These are phyloP conservation scores for Plecturocebus donacophilus DNA, from an alignment of 2,113 vertebrate genomes.

Conservation along the genomic window DNA sequence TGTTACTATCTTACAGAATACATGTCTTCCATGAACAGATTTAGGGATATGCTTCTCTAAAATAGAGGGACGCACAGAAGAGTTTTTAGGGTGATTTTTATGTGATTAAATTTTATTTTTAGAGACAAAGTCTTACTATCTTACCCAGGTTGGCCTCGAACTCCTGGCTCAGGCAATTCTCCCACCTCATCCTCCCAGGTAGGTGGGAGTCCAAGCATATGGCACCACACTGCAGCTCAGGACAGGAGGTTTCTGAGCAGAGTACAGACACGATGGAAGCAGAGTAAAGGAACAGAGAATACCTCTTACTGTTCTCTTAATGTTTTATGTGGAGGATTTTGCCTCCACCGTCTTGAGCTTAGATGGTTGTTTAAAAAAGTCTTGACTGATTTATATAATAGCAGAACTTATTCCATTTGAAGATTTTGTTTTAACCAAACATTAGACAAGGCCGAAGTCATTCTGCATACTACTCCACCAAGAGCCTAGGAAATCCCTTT, in stretches of 20 bases:
- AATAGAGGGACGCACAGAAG: not conserved
- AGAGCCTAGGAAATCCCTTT: not conserved
- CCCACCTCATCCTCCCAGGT: not conserved
- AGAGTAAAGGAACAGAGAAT: not conserved
- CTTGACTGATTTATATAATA: not conserved
- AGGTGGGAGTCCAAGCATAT: not conserved
- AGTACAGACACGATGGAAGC: not conserved
- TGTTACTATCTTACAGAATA: not conserved
- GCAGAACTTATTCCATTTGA: not conserved
- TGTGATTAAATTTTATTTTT: not conserved
- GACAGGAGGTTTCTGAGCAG: not conserved
- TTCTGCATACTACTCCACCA: not conserved
- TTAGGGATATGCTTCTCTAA: not conserved
- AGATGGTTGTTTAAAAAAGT: not conserved
- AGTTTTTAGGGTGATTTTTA: not conserved
- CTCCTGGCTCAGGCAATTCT: not conserved
- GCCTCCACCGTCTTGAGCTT: not conserved
- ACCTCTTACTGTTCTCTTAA: not conserved
- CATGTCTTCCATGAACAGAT: not conserved
- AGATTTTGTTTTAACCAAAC: not conserved
- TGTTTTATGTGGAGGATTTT: not conserved
- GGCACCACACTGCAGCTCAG: not conserved
- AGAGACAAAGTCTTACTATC: not conserved
- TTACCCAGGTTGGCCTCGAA: not conserved
- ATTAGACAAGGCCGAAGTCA: not conserved